phyloP scores from a whole-genome alignment of 2,113 vertebrate genomes.

The Anser cygnoides region DNA sequence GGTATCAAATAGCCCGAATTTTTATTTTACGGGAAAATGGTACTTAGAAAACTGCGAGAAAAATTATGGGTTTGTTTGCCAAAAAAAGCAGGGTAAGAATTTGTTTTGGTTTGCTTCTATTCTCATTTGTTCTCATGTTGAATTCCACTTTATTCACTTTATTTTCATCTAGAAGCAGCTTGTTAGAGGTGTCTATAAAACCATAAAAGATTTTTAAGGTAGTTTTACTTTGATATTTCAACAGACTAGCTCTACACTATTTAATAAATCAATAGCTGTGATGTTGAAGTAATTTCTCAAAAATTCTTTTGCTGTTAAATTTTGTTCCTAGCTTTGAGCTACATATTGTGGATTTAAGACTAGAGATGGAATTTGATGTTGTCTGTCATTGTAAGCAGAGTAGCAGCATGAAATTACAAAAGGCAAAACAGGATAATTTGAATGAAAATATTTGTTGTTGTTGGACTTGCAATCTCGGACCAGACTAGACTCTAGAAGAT shows the following conservation, averaged over 20 bases:
- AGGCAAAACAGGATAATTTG: not conserved
- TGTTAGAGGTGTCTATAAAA: not conserved
- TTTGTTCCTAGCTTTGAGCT: not conserved
- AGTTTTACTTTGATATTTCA: not conserved
- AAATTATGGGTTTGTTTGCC: slow-evolving; percentile 90
- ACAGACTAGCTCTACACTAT: not conserved
- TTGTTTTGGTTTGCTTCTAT: slow-evolving; percentile 5
- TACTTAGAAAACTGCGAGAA: slow-evolving; percentile 88
- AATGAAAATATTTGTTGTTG: not conserved
- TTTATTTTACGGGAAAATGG: slow-evolving; percentile 92
- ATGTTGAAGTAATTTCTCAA: not conserved
- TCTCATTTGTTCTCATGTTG: not conserved
- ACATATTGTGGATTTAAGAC: not conserved
- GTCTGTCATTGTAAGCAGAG: not conserved
- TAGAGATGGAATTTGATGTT: not conserved
- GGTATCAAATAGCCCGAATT: slow-evolving; percentile 89
- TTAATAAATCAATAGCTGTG: not conserved
- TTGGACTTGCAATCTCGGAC: not conserved
- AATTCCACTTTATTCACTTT: not conserved
- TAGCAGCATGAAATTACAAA: not conserved
- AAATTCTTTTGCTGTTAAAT: not conserved
- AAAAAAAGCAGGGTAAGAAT: slow-evolving; percentile 87
- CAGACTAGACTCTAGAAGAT: not conserved
- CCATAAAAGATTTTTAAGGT: not conserved
- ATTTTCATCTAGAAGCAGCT: not conserved